Evolutionary conservation across 2,113 vertebrate genomes (phyloP).

Genomic region (Tragulus kanchil): DNA sequence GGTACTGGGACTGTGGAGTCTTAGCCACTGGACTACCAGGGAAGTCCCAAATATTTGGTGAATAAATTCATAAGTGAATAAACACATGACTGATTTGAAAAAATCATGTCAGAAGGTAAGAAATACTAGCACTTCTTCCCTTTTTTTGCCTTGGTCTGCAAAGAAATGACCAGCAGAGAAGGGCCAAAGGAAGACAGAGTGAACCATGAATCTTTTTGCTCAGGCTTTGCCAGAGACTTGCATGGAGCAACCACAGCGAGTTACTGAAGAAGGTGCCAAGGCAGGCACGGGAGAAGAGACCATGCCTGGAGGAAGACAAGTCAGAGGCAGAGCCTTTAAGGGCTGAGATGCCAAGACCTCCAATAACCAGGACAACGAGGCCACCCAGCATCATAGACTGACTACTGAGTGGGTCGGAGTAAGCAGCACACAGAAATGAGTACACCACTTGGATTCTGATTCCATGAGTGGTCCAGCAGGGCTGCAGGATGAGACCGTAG

Average conservation of each 20-base stretch:
- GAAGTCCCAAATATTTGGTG: neutral
- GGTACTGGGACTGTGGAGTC: neutral
- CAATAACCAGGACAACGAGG: neutral
- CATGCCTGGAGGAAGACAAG: neutral
- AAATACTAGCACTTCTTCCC: neutral
- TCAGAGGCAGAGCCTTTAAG: neutral
- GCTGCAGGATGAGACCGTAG: neutral
- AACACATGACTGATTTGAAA: conserved; percentile 8
- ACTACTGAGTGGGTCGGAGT: neutral
- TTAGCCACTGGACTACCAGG: neutral
- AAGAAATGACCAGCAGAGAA: neutral
- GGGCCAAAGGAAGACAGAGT: neutral
- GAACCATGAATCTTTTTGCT: neutral
- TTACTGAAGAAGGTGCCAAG: neutral
- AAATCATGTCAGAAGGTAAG: neutral
- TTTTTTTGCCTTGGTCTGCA: neutral
- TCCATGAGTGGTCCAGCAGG: neutral
- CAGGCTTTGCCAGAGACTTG: neutral
- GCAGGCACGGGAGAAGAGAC: neutral
- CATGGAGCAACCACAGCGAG: neutral
- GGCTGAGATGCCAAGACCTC: neutral
- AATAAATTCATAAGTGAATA: neutral
- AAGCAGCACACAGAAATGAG: neutral
- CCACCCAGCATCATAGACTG: neutral
- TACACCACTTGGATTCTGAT: neutral